These are phyloP conservation scores for Ophioninae sp. DNA, from an alignment of 2,888 invertebrate species.

Conservation along the genomic window DNA sequence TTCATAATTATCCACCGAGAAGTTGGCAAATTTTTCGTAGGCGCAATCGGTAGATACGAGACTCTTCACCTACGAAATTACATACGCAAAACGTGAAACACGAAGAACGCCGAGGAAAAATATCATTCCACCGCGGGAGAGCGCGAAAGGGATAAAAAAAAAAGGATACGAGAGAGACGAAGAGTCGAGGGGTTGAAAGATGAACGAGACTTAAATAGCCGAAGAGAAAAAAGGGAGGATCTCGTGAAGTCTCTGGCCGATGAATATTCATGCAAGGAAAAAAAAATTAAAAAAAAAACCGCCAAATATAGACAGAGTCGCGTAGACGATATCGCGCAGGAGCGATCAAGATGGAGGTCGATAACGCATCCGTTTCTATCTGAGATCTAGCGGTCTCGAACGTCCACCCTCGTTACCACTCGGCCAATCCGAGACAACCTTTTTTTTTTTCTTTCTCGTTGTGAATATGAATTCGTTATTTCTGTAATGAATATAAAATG, in stretches of 20 bases:
- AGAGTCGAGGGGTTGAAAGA: slow-evolving; percentile 4
- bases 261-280: slow-evolving; percentile 71
- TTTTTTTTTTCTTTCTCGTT: background rate
- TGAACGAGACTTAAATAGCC: slow-evolving; percentile 18
- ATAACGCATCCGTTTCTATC: slow-evolving; percentile 65
- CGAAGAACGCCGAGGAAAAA: slow-evolving; percentile 49
- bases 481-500: background rate
- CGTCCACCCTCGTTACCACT: slow-evolving; percentile 14
- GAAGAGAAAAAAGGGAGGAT: slow-evolving; percentile 60
- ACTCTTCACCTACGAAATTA: background rate
- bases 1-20: slow-evolving; percentile 52
- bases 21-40: slow-evolving; percentile 56
- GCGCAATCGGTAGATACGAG: slow-evolving; percentile 16
- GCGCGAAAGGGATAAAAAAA: slow-evolving; percentile 35
- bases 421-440: background rate
- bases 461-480: background rate
- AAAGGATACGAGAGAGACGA: background rate
- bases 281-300: slow-evolving; percentile 33
- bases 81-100: no score
- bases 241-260: slow-evolving; percentile 61
- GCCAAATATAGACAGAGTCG: slow-evolving; percentile 61
- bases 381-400: slow-evolving; percentile 14
- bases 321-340: slow-evolving; percentile 64
- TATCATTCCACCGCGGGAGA: slow-evolving; percentile 58
- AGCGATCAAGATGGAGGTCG: slow-evolving; percentile 68